Conservation (phyloP, 1,140 invertebrate genomes). For the Arctopsyche grandis region DNA sequence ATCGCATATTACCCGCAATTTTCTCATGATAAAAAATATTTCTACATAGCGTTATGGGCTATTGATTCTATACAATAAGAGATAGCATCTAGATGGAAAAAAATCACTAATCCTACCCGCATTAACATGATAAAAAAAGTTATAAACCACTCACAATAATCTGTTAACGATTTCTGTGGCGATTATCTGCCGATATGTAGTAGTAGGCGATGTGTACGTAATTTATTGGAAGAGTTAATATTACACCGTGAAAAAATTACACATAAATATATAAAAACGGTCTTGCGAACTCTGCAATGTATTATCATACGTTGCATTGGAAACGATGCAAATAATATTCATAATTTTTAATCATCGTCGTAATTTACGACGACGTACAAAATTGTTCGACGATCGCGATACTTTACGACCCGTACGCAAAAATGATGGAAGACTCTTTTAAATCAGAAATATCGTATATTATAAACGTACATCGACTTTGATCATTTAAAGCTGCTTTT, state of each 20-base stretch:
- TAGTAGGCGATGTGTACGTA: not conserved
- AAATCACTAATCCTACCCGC: constrained; percentile 23
- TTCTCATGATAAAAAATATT: no score
- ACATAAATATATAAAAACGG: not conserved
- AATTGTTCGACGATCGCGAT: not conserved
- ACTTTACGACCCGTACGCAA: constrained; percentile 9
- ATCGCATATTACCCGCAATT: no score
- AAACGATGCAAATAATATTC: constrained; percentile 19
- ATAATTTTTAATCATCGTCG: constrained; percentile 4
- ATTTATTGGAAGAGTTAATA: not conserved
- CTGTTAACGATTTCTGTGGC: constrained; percentile 13
- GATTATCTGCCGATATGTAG: constrained; percentile 7
- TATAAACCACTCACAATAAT: constrained; percentile 14
- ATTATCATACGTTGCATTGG: not conserved
- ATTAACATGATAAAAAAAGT: constrained; percentile 7
- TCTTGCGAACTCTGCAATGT: not conserved
- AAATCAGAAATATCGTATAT: not conserved
- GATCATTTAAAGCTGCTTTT: not conserved
- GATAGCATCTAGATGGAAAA: not conserved
- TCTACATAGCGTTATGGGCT: no score
- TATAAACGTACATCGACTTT: not conserved
- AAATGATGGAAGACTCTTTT: constrained; percentile 4
- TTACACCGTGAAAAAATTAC: not conserved
- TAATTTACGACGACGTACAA: constrained; percentile 17
- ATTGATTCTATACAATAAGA: no score